phyloP scores from a whole-genome alignment of 2,113 vertebrate species.

The Tetraodon nigroviridis region DNA sequence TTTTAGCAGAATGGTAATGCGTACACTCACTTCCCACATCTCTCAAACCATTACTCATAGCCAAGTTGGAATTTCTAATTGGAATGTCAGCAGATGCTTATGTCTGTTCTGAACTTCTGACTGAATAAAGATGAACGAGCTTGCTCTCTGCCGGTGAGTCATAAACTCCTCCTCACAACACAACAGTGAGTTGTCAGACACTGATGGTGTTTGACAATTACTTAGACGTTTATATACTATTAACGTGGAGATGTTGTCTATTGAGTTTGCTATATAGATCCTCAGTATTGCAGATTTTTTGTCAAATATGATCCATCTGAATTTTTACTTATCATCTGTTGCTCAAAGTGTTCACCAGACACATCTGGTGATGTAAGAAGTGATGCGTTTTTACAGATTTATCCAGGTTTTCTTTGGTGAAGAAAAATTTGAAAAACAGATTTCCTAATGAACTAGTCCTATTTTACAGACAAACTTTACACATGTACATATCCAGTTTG shows the following conservation, averaged over 20 bases:
- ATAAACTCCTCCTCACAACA: background rate
- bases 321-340: too few species aligned
- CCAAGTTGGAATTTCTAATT: constrained; percentile 1
- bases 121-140: background rate
- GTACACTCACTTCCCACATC: background rate
- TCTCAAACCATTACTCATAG: constrained; percentile 4
- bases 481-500: background rate
- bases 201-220: too few species aligned
- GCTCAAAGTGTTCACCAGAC: background rate
- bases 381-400: too few species aligned
- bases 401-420: too few species aligned
- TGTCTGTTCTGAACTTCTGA: background rate
- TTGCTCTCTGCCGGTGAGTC: background rate
- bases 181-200: background rate
- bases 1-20: constrained; percentile 14
- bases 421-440: too few species aligned
- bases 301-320: too few species aligned
- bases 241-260: too few species aligned
- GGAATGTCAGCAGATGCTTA: background rate
- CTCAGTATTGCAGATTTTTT: too few species aligned
- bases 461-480: background rate
- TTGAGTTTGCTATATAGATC: too few species aligned
- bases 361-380: background rate
- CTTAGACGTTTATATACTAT: too few species aligned
- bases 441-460: background rate